Conservation (phyloP, 2,113 vertebrate genomes). For the Lates calcarifer region DNA sequence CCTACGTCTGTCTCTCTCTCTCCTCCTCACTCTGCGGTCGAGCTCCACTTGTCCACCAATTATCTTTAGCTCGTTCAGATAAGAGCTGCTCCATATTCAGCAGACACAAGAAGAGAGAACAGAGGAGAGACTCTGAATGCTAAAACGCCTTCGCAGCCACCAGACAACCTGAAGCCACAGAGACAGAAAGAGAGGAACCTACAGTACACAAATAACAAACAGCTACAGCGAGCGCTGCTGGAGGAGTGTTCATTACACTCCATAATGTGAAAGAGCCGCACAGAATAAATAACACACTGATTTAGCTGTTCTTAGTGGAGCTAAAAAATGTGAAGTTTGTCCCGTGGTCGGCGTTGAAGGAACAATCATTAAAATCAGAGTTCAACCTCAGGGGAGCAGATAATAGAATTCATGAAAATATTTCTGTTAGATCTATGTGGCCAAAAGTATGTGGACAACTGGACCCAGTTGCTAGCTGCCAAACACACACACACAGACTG, state of each 20-base stretch:
- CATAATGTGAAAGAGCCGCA: constrained; percentile 25
- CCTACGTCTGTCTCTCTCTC: constrained; percentile 19
- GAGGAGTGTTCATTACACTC: constrained; percentile 56
- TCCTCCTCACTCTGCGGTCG: constrained; percentile 26
- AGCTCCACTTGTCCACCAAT: constrained; percentile 73
- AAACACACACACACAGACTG: neutral
- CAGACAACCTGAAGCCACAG: constrained; percentile 37
- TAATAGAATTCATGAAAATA: neutral
- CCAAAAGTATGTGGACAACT: neutral
- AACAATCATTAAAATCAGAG: constrained; percentile 1
- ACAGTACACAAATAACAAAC: constrained; percentile 45
- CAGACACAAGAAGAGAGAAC: constrained; percentile 41
- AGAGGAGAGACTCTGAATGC: constrained; percentile 57
- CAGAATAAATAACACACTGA: constrained; percentile 34
- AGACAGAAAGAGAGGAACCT: neutral
- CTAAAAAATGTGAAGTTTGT: neutral
- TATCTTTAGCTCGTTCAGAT: constrained; percentile 68
- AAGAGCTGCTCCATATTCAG: constrained; percentile 74
- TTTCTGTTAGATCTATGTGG: neutral
- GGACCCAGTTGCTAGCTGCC: too few species aligned
- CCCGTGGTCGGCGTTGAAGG: constrained; percentile 2
- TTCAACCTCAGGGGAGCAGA: neutral
- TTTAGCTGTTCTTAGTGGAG: neutral
- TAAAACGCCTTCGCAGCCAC: constrained; percentile 47
- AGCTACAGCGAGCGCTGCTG: constrained; percentile 37